Conservation (phyloP, 2,113 vertebrate genomes). For the Podiceps cristatus region DNA sequence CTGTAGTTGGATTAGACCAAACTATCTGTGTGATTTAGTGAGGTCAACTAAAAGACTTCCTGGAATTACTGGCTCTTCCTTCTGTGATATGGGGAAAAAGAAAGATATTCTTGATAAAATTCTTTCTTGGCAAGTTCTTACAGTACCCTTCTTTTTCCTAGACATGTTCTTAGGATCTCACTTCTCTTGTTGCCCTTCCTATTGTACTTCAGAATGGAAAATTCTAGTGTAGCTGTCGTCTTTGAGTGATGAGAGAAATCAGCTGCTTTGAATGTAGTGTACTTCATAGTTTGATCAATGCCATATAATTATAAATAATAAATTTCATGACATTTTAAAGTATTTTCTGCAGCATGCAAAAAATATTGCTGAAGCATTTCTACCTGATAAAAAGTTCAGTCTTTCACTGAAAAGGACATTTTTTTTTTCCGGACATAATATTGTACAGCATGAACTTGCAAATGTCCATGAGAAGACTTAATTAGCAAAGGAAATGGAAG, state of each 20-base stretch:
- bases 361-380: neutral
- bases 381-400: neutral
- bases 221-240: neutral
- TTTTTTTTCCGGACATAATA: neutral
- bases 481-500: slow-evolving; percentile 5
- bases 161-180: neutral
- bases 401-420: neutral
- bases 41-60: neutral
- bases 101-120: neutral
- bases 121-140: neutral
- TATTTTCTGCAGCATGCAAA: neutral
- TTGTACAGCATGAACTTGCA: neutral
- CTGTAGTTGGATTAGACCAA: neutral
- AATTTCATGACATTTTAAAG: neutral
- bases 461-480: neutral
- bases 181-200: neutral
- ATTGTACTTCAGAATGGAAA: neutral
- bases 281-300: neutral
- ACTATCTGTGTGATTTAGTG: fast-evolving
- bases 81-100: neutral
- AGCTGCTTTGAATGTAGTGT: neutral
- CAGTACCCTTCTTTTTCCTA: neutral
- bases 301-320: neutral
- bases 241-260: neutral
- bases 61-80: neutral